Evolutionary conservation across 2,797 vertebrate genomes (phyloP).

Genomic region (Silurus aristotelis): DNA sequence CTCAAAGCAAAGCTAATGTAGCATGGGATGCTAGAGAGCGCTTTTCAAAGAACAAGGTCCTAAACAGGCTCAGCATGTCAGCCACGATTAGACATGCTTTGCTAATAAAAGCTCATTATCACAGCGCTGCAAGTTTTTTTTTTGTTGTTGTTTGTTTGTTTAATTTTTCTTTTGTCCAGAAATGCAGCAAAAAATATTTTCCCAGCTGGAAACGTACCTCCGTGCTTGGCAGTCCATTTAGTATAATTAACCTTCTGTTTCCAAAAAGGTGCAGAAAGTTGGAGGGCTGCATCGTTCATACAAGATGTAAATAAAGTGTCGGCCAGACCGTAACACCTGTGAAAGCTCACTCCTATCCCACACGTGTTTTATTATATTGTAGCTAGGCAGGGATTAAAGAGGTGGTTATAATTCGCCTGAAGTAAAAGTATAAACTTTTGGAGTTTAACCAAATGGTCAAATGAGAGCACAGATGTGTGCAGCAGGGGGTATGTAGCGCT

Average conservation of each 20-base stretch:
- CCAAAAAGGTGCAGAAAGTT: slow-evolving; percentile 50
- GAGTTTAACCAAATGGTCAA: slow-evolving; percentile 16
- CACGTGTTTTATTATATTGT: slow-evolving; percentile 14
- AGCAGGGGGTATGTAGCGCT: background rate
- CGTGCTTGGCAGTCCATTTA: slow-evolving; percentile 41
- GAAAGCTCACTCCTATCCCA: slow-evolving; percentile 12
- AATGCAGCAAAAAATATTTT: slow-evolving; percentile 8
- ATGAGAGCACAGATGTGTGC: slow-evolving; percentile 10
- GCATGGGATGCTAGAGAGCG: slow-evolving; percentile 42
- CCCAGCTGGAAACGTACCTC: slow-evolving; percentile 39
- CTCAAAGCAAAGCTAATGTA: slow-evolving; percentile 51
- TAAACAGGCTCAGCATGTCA: slow-evolving; percentile 51
- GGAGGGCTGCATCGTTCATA: slow-evolving; percentile 36
- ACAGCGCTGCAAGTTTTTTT: slow-evolving; percentile 30
- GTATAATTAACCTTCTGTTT: slow-evolving; percentile 51
- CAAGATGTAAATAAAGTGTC: slow-evolving; percentile 46
- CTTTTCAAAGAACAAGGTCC: slow-evolving; percentile 44
- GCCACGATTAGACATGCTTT: slow-evolving; percentile 56
- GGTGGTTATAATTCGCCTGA: background rate
- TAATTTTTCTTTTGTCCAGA: slow-evolving; percentile 10
- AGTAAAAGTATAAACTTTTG: background rate
- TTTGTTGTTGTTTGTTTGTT: background rate
- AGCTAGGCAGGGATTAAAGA: slow-evolving; percentile 14
- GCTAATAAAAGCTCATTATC: slow-evolving; percentile 61
- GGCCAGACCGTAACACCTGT: slow-evolving; percentile 42